These are phyloP conservation scores for Rhamphomyia laevipes DNA, from an alignment of 2,888 invertebrate genomes.

Conservation along the genomic window DNA sequence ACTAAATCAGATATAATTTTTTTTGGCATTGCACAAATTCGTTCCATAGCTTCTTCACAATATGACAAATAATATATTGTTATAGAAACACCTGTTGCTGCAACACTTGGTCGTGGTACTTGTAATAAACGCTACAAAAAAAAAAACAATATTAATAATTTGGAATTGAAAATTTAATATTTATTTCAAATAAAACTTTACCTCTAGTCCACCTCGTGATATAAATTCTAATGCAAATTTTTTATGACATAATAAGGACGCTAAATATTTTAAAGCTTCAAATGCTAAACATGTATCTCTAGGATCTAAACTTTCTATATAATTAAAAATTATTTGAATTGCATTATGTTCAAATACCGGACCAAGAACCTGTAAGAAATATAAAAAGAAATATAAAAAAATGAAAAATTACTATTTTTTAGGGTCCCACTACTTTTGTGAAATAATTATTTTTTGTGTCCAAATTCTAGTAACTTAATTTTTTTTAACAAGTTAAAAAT, in stretches of 20 bases:
- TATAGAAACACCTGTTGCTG: constrained; percentile 92
- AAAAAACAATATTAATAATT: background rate
- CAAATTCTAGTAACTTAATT: too few species aligned
- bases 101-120: constrained; percentile 86
- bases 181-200: constrained; percentile 22
- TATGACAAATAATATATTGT: constrained; percentile 94
- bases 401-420: too few species aligned
- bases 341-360: constrained; percentile 91
- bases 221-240: constrained; percentile 97
- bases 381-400: constrained; percentile 30
- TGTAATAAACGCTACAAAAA: constrained; percentile 60
- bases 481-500: too few species aligned
- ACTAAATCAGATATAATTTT: constrained; percentile 66
- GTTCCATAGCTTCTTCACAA: constrained; percentile 95
- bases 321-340: constrained; percentile 77
- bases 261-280: constrained; percentile 90
- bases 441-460: too few species aligned
- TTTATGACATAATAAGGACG: constrained; percentile 91
- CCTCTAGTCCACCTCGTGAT: constrained; percentile 72
- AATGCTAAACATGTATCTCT: constrained; percentile 88
- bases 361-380: constrained; percentile 53
- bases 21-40: constrained; percentile 77
- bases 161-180: background rate
- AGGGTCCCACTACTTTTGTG: too few species aligned
- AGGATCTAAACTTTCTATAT: constrained; percentile 78